Evolutionary conservation across 2,797 vertebrate genomes (phyloP), one percentile per base, ranked within the genome.

Genomic region (Sebastes taczanowskii): DNA sequence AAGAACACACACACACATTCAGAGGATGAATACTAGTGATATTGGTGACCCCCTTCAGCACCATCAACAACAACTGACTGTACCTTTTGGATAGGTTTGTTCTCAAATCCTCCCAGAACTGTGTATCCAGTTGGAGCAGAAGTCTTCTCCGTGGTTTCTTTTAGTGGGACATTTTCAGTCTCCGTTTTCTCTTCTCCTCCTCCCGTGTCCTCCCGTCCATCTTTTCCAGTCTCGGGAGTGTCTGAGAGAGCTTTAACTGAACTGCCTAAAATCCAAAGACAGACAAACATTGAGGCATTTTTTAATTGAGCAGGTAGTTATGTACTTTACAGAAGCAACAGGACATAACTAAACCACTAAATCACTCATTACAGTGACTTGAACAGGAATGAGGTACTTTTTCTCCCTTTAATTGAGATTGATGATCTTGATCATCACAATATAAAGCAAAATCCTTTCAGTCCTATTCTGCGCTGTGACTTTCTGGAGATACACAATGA

Each of bases 31-130:
- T 11, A 11, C 11, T 4, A 3, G 11, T 25, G 32, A 11, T 10
- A 14, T 6, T 61, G 23, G 0, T 18, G 3, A 18, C 27, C 9
- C 7, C 4, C 2, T 2, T 32, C 0, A 20, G 11, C 2, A 1
- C 4, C n/a, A 18, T 5, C 1, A 27, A 29, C 1, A 27, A 23
- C 4, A 6, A 14, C 30, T 16, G 14, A 18, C 9, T 10, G 65
- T 93, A 99, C 98, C 97, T 98, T 98, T 11, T 93, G 93, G 6
- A 94, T 75, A 0, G 90, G 82, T 83, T 94, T 97, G 76, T 63
- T 93, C 3, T 95, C 80, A 2, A 96, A 97, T 76, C 94, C 96
- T 34, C 97, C 97, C 0, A 99, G 91, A 61, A 98, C 65, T 0
- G 86, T 84, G 42, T 95, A 90, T 14, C 86, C 92, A 14, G 93